Evolutionary conservation across 2,797 vertebrate genomes (phyloP), one percentile per base, ranked within the genome.

Genomic region (Huso huso): DNA sequence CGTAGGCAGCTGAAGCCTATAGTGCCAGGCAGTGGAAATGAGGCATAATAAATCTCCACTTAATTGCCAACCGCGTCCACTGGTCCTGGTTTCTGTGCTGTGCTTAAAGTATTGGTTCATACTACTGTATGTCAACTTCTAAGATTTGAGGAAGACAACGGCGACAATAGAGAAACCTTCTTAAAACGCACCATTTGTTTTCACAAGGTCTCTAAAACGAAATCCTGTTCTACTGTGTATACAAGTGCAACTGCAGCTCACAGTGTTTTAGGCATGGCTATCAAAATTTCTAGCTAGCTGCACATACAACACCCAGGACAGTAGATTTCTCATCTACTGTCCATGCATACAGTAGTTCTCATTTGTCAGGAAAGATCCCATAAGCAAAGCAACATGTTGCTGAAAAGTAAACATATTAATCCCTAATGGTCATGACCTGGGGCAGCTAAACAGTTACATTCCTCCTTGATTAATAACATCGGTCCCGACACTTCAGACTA

Each of bases 401-500:
- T 69, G 69, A 73, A 68, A 71, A 55, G 65, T 71, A 58, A 70
- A 63, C 70, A 57, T 69, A 81, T 69, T 70, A 76, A 75, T 72
- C 71, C 70, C 62, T 50, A 0, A 66, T 18, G 18, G 18, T 0
- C 65, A 2, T 10, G 57, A 75, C 66, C 49, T 53, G 65, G 67
- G 6, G 64, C 62, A 66, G 67, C 70, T 73, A 72, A 83, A 79
- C 68, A 70, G 61, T 62, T 62, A n/a, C 18, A 37, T 59, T 69
- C 63, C 74, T 69, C 71, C 68, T 9, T 71, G 74, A 76, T 70
- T 6, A 64, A 48, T 67, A 49, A 66, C 68, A 69, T 68, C 7
- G 65, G 10, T 70, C 53, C 52, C 13, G 76, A 9, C 65, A 49
- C 75, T 69, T 13, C 65, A 53, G 66, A 0, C 77, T 76, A 76